Base-by-base conservation (phyloP, 2,113 vertebrate species). In the Psilopogon haemacephalus region DNA sequence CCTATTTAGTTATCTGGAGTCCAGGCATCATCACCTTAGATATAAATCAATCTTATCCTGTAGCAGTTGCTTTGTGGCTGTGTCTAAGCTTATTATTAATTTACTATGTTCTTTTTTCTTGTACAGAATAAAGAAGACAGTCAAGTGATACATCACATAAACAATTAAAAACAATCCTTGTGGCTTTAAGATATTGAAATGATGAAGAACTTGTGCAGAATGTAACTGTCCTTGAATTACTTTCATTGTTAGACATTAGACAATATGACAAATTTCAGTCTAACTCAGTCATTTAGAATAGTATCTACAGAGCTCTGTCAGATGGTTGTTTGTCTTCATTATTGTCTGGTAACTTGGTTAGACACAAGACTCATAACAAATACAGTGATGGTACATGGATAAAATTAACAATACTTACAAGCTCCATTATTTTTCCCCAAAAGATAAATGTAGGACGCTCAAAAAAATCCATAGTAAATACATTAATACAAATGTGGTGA, bases 81-180 rank as follows among this genome's bases (percentile, higher is more conserved):
- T 86, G 58, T 40, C 80, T 95, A 73, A 88, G 38, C 52, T 96
- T 95, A 87, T 95, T 97, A 97, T 96, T 97, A 97, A 97, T 97
- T 97, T 96, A 91, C 40, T 84, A 30, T 70, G 80, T 75, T 96
- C 71, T 93, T 90, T 72, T 56, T 89, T 85, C n/a, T 72, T 63
- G 24, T 89, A 38, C 64, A 82, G 79, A 95, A 44, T 72, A 67
- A 97, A 95, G 88, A 87, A 96, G 88, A 94, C 24, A 65, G 93
- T 94, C 67, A 94, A 96, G 83, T 84, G 71, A 95, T 97, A 91
- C 28, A 96, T 96, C 95, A 94, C 93, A 95, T 95, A 97, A 96
- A 96, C 97, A 98, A 97, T 96, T 97, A 97, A 97, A 97, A 97
- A 71, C 48, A 81, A 72, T 82, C 38, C 79, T 97, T 92, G 65